Evolutionary conservation across 2,113 vertebrate genomes (phyloP).

Genomic region (Todiramphus chloris): DNA sequence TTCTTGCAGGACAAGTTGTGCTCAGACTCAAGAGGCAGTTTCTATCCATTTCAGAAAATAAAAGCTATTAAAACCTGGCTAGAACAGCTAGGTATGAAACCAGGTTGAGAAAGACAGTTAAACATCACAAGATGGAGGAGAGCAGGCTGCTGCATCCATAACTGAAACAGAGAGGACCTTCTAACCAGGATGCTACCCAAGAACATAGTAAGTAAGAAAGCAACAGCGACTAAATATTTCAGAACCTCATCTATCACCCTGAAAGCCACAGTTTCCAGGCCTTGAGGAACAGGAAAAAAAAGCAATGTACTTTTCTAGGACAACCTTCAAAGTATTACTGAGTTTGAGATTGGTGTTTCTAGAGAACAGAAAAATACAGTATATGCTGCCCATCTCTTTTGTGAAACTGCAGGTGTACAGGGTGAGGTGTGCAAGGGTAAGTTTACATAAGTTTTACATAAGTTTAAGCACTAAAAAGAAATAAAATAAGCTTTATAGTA

Average conservation of each 20-base stretch:
- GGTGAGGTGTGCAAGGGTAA: not conserved
- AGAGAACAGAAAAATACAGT: not conserved
- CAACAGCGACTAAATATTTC: not conserved
- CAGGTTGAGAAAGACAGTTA: not conserved
- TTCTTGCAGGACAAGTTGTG: not conserved
- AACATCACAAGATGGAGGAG: not conserved
- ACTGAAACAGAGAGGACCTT: not conserved
- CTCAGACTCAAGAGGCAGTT: not conserved
- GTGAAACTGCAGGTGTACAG: not conserved
- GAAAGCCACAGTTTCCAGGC: not conserved
- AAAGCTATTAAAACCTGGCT: not conserved
- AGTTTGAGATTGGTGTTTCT: not conserved
- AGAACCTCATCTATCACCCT: not conserved
- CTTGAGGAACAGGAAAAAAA: not conserved
- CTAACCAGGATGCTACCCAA: not conserved
- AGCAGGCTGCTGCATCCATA: not conserved
- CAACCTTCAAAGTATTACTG: not conserved
- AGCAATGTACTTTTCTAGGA: not conserved
- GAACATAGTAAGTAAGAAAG: not conserved
- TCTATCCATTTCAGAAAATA: not conserved
- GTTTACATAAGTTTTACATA: not conserved
- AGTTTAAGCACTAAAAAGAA: not conserved
- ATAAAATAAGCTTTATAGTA: not conserved
- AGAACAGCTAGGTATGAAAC: not conserved
- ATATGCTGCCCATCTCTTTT: not conserved